Conservation (phyloP, 2,113 vertebrate species). For the Rhadina sibilatrix region DNA sequence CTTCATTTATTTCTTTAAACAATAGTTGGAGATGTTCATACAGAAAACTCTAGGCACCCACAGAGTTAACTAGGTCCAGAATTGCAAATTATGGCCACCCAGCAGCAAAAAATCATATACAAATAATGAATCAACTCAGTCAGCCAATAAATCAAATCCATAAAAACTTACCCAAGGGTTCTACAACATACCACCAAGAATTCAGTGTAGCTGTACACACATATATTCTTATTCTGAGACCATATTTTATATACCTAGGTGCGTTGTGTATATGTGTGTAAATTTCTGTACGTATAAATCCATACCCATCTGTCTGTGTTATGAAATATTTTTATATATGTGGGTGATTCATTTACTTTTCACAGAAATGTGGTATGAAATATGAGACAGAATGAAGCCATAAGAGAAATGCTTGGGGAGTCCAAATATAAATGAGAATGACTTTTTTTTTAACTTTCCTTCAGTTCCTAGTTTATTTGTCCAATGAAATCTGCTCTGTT, state of each 20-base stretch:
- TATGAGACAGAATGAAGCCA: not conserved
- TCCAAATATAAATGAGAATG: not conserved
- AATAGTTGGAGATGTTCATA: not conserved
- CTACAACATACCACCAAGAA: conserved; percentile 9
- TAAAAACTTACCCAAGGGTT: conserved; percentile 50
- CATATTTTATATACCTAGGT: conserved; percentile 20
- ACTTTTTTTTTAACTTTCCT: not conserved
- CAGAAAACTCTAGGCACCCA: not conserved
- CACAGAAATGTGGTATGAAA: conserved; percentile 13
- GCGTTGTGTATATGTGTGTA: not conserved
- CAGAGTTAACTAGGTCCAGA: conserved; percentile 34
- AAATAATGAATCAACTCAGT: conserved; percentile 40
- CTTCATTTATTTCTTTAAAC: conserved; percentile 46
- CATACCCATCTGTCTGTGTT: not conserved
- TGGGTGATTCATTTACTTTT: conserved; percentile 19
- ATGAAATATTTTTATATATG: not conserved
- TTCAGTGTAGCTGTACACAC: not conserved
- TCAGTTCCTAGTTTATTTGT: not conserved
- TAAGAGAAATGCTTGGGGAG: not conserved
- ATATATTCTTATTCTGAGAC: not conserved
- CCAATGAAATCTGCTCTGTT: not conserved
- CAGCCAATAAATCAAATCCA: conserved; percentile 47
- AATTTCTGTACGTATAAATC: conserved; percentile 1
- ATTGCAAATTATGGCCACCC: conserved; percentile 39
- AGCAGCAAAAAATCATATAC: conserved; percentile 43